Percentiles rank a stretch among this genome's conserved stretches.
Evolutionary conservation across 2,113 vertebrate species (phyloP).

Genomic region (Tapirus terrestris): DNA sequence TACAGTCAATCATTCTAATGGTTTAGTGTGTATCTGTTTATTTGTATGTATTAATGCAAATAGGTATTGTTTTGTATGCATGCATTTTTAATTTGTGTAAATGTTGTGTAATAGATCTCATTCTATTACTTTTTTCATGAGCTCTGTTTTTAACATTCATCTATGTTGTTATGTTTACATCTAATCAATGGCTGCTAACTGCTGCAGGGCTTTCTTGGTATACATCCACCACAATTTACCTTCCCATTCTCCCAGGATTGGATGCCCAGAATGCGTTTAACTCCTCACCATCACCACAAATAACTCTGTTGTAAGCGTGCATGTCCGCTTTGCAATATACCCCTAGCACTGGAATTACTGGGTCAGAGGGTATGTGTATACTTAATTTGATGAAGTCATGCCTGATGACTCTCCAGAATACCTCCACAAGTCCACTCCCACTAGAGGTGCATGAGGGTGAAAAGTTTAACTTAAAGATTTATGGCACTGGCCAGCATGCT

Average conservation of each 20-base stretch:
- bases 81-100: slow-evolving; percentile 42
- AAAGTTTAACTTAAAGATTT: slow-evolving; percentile 26
- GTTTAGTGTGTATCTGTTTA: neutral
- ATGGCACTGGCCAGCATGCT: neutral
- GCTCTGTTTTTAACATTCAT: neutral
- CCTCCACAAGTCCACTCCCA: neutral
- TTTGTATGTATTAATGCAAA: slow-evolving; percentile 49
- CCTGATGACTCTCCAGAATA: neutral
- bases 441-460: neutral
- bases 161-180: neutral
- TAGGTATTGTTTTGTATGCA: neutral
- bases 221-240: neutral
- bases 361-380: neutral
- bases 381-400: neutral
- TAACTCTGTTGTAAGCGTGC: neutral
- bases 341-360: neutral
- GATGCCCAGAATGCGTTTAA: neutral
- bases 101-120: neutral
- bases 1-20: neutral
- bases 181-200: neutral
- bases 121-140: neutral
- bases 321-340: neutral
- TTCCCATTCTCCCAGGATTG: neutral
- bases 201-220: neutral
- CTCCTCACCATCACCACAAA: neutral